These are phyloP conservation scores for Andrena flavipes DNA, from an alignment of 2,888 invertebrate species.

Conservation along the genomic window DNA sequence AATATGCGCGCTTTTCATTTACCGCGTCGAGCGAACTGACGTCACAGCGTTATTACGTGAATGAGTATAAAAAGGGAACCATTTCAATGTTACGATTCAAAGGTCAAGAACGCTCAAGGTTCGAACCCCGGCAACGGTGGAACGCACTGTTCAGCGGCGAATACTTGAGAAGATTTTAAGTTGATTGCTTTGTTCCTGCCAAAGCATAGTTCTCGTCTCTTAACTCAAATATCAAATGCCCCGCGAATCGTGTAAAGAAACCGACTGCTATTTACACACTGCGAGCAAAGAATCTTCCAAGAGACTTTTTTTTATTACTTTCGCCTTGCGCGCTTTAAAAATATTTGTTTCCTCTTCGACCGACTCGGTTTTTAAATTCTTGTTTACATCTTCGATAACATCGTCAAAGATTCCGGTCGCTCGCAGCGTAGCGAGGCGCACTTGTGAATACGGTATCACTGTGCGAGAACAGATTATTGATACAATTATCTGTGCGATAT, in stretches of 20 bases:
- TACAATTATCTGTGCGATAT: neutral
- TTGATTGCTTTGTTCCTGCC: neutral
- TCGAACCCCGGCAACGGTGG: neutral
- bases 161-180: neutral
- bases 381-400: conserved; percentile 21
- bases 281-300: neutral
- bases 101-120: conserved; percentile 48
- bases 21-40: conserved; percentile 6
- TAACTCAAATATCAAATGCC: neutral
- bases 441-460: neutral
- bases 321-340: neutral
- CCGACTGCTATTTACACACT: neutral
- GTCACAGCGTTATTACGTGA: conserved; percentile 25
- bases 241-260: neutral
- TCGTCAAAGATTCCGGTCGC: neutral
- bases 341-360: conserved; percentile 15
- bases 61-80: conserved; percentile 37
- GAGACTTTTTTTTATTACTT: neutral
- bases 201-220: neutral
- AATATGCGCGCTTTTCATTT: conserved; percentile 14
- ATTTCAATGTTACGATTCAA: conserved; percentile 44
- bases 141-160: neutral
- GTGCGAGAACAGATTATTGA: neutral
- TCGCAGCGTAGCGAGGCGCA: conserved; percentile 15
- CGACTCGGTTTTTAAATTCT: conserved; percentile 23